Evolutionary conservation across 2,113 vertebrate genomes (phyloP).

Genomic region (Brachirus orientalis): DNA sequence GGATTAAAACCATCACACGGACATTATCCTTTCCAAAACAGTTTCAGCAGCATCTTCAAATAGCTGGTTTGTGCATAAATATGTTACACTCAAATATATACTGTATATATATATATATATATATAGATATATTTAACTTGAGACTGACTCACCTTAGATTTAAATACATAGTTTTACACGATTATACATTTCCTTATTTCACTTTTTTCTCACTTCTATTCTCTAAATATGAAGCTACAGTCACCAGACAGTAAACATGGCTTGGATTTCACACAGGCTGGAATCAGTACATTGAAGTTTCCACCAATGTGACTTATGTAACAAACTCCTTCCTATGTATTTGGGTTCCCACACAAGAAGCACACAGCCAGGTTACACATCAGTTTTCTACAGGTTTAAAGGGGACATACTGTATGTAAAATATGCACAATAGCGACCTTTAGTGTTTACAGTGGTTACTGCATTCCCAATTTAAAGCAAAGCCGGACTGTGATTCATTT

Average conservation of each 20-base stretch:
- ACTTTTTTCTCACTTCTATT: neutral
- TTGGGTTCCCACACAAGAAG: neutral
- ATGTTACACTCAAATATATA: no score
- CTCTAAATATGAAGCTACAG: neutral
- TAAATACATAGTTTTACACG: neutral
- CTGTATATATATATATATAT: no score
- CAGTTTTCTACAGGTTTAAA: neutral
- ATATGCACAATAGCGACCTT: no score
- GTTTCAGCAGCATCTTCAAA: neutral
- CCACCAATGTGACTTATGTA: neutral
- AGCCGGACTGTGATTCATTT: no score
- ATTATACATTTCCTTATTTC: neutral
- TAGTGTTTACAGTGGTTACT: no score
- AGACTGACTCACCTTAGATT: no score
- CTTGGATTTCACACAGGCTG: no score
- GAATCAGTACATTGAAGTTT: no score
- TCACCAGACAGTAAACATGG: neutral
- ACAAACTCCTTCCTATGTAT: neutral
- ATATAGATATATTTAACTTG: no score
- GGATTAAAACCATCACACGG: neutral
- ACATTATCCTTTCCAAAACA: constrained; percentile 15
- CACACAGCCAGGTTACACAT: neutral
- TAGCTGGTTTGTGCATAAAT: neutral
- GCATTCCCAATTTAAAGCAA: no score
- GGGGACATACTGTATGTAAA: no score